phyloP scores from a whole-genome alignment of 2,113 vertebrate species.

The Ctenomys sociabilis region DNA sequence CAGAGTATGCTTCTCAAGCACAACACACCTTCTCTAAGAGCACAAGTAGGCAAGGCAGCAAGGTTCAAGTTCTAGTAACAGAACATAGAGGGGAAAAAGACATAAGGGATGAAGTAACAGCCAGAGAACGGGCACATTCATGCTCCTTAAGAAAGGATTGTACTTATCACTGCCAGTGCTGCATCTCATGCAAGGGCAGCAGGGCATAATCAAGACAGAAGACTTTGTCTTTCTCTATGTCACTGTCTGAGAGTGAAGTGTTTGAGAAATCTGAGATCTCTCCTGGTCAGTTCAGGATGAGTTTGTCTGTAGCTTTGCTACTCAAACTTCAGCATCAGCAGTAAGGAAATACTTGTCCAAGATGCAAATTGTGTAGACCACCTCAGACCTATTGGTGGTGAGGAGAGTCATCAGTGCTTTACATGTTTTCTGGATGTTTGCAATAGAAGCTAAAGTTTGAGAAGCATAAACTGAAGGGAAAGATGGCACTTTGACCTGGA shows the following conservation, averaged over 20 bases:
- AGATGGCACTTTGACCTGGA: background rate
- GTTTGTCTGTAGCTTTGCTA: background rate
- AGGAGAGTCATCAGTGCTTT: background rate
- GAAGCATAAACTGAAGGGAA: background rate
- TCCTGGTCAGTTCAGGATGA: background rate
- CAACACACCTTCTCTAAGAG: background rate
- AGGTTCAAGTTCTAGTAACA: background rate
- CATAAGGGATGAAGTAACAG: too few species aligned
- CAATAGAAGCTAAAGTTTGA: background rate
- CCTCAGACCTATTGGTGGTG: background rate
- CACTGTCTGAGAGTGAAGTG: background rate
- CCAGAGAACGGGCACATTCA: too few species aligned
- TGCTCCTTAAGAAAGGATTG: too few species aligned
- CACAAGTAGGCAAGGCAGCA: background rate
- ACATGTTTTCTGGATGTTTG: background rate
- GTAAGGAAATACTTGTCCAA: background rate
- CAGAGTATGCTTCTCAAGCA: background rate
- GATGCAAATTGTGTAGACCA: background rate
- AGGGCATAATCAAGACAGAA: background rate
- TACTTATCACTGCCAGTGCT: rapidly evolving
- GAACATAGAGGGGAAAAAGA: too few species aligned
- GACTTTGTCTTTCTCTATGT: background rate
- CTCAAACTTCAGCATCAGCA: background rate
- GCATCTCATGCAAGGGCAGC: background rate
- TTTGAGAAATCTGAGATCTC: background rate